Conservation (phyloP, 1,140 invertebrate genomes). For the Penaeus chinensis region DNA sequence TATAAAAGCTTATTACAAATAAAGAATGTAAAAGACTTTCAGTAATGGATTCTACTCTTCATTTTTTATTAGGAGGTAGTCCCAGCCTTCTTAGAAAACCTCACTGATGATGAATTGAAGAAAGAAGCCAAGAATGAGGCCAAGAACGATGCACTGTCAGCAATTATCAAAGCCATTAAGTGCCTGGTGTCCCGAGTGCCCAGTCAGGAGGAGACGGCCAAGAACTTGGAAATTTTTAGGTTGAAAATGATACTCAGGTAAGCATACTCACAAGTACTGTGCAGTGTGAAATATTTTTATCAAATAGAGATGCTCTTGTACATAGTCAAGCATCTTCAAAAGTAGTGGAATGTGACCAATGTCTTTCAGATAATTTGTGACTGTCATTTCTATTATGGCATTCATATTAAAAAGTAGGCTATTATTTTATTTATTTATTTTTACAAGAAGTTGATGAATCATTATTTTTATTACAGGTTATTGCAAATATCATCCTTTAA, state of each 20-base stretch:
- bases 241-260: constrained; percentile 92
- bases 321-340: no score
- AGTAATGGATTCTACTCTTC: constrained; percentile 27
- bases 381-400: no score
- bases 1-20: neutral
- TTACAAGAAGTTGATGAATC: neutral
- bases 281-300: neutral
- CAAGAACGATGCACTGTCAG: constrained; percentile 91
- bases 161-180: constrained; percentile 90
- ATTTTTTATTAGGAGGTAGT: constrained; percentile 82
- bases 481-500: constrained; percentile 98
- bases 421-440: neutral
- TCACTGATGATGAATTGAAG: constrained; percentile 97
- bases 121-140: constrained; percentile 96
- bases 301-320: neutral
- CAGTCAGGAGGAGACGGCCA: constrained; percentile 85
- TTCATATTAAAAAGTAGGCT: no score
- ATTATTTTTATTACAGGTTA: constrained; percentile 72
- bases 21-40: neutral
- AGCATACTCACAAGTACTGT: neutral
- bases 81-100: constrained; percentile 88
- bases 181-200: constrained; percentile 83
- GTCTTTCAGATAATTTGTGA: no score
- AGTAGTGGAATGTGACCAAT: no score
- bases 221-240: constrained; percentile 93